phyloP scores from a whole-genome alignment of 2,113 vertebrate genomes.

The Tringa solitaria region DNA sequence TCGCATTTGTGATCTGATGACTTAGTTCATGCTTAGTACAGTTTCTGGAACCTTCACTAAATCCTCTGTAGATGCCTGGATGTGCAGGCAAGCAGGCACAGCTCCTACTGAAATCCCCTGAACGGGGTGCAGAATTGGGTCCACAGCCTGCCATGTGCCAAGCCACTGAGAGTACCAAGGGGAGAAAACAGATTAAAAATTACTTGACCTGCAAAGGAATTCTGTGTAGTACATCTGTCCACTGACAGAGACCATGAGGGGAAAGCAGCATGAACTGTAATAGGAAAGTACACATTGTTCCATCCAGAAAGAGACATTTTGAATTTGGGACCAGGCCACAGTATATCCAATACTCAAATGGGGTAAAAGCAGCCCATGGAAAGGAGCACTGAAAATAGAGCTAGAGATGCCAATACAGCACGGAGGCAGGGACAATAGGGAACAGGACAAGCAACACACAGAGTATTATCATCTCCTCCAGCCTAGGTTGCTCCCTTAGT shows the following conservation, averaged over 20 bases:
- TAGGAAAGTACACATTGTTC: background rate
- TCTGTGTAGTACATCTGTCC: background rate
- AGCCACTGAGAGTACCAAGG: background rate
- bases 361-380: background rate
- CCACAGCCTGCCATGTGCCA: background rate
- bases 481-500: background rate
- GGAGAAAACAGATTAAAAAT: background rate
- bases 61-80: background rate
- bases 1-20: background rate
- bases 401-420: background rate
- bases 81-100: background rate
- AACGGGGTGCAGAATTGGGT: accelerated
- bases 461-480: background rate
- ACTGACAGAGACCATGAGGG: background rate
- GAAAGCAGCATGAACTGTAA: background rate
- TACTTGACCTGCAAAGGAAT: background rate
- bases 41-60: background rate
- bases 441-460: background rate
- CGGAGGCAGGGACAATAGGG: background rate
- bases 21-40: background rate
- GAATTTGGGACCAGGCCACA: background rate
- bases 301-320: background rate
- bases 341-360: background rate
- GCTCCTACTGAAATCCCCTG: background rate
- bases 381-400: background rate